phyloP scores from a whole-genome alignment of 2,797 vertebrate genomes.

The Syncerus caffer region DNA sequence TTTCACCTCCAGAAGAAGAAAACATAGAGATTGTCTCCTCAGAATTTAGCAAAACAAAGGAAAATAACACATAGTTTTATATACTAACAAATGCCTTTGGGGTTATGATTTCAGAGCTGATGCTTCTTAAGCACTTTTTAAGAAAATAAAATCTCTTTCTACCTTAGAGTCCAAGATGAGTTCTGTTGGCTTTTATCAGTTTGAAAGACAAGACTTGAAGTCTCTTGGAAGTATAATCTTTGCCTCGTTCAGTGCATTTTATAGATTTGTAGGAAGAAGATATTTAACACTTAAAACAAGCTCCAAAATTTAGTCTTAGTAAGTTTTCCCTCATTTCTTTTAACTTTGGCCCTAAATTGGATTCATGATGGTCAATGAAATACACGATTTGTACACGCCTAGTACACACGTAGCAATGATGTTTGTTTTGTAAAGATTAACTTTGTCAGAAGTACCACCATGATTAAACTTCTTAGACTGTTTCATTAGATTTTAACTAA shows the following conservation, averaged over 20 bases:
- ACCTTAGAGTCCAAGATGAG: background rate
- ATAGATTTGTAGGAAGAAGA: background rate
- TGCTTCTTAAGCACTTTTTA: background rate
- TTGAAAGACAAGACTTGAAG: background rate
- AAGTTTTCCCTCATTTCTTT: background rate
- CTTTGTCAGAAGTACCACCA: background rate
- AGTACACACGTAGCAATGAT: background rate
- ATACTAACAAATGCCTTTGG: background rate
- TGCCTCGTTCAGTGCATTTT: background rate
- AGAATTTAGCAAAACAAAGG: background rate
- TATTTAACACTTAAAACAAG: background rate
- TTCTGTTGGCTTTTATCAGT: background rate
- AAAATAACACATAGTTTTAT: background rate
- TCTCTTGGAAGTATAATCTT: background rate
- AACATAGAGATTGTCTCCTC: background rate
- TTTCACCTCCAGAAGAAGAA: background rate
- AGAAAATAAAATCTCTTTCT: background rate
- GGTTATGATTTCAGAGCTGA: background rate
- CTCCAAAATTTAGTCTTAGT: conserved; percentile 1
- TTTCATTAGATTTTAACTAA: background rate
- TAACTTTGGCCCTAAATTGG: background rate
- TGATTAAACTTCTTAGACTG: background rate
- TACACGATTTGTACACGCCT: background rate
- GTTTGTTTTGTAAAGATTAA: background rate
- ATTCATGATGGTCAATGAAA: background rate